Evolutionary conservation across 2,888 invertebrate genomes (phyloP), one percentile per base, ranked within the genome.

Genomic region (Scaptomyza caliginosa): DNA sequence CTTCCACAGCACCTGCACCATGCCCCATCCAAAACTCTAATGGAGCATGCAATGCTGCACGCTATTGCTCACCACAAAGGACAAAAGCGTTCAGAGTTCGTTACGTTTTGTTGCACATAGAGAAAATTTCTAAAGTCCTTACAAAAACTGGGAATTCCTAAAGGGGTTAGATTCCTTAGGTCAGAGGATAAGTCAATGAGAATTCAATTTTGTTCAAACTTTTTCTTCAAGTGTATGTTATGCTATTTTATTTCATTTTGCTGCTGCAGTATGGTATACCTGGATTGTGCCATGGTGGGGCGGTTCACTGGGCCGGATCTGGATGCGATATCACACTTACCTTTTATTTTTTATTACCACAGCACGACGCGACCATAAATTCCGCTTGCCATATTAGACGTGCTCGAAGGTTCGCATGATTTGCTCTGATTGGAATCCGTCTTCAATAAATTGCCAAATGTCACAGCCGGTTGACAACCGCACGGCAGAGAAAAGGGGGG

Each of bases 391-490:
- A 81, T 86, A 85, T 68, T 73, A 64, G 64, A 60, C 34, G 49
- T 26, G 42, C 40, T 24, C 40, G 48, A 39, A 16, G 63, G 57
- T 72, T 86, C 78, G 86, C 81, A 84, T 77, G 87, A 85, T 81
- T 83, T 80, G 86, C 59, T 71, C 82, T 85, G 86, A 83, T 83
- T 83, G 83, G 87, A 82, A 83, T 70, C 67, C 86, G 77, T 76
- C 86, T 75, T 70, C 87, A 79, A 83, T 87, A 83, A 87, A 83
- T 83, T 83, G 77, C 77, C 77, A 87, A 83, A 87, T 87, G 83
- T 83, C 83, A 87, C 86, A 77, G 67, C 66, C 54, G 46, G 71
- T 67, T 83, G 76, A 69, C 74, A 79, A 74, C 55, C 70, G 32
- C 32, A 6, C 7, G 13, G 7, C 11, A 16, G 23, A 46, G n/a